Conservation (phyloP, 2,797 vertebrate genomes). For the Sebastes kiyomatsui region DNA sequence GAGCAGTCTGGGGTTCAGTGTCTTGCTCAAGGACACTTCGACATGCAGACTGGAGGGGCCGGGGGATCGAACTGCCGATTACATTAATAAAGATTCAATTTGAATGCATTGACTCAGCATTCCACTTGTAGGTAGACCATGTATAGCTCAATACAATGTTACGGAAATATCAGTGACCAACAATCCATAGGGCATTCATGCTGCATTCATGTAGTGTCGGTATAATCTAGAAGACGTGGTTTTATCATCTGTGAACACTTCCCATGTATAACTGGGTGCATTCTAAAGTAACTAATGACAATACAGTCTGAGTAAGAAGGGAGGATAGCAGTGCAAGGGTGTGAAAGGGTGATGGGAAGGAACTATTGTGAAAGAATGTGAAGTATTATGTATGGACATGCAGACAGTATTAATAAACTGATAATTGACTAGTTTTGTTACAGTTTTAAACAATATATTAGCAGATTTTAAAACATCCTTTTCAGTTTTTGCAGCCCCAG, state of each 20-base stretch:
- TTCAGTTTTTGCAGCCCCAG: not conserved
- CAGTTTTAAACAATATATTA: not conserved
- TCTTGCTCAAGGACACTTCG: too few relatives aligned
- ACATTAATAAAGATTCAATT: too few relatives aligned
- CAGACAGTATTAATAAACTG: not conserved
- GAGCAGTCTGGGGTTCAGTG: too few relatives aligned
- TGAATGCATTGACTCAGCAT: too few relatives aligned
- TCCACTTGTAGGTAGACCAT: too few relatives aligned
- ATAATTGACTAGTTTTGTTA: not conserved
- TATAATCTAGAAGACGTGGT: not conserved
- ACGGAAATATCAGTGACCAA: too few relatives aligned
- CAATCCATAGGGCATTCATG: too few relatives aligned
- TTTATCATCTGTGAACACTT: not conserved
- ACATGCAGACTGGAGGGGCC: too few relatives aligned
- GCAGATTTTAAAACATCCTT: not conserved
- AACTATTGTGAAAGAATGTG: not conserved
- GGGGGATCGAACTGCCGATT: too few relatives aligned
- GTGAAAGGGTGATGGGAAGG: not conserved
- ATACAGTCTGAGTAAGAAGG: not conserved
- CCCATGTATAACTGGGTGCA: not conserved
- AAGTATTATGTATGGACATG: not conserved
- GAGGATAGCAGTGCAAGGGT: not conserved
- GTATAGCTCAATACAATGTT: too few relatives aligned
- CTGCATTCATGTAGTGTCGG: too few relatives aligned
- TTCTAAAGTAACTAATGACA: not conserved